Evolutionary conservation across 2,888 invertebrate genomes (phyloP), one percentile per base, ranked within the genome.

Genomic region (Flexamia atlantica): DNA sequence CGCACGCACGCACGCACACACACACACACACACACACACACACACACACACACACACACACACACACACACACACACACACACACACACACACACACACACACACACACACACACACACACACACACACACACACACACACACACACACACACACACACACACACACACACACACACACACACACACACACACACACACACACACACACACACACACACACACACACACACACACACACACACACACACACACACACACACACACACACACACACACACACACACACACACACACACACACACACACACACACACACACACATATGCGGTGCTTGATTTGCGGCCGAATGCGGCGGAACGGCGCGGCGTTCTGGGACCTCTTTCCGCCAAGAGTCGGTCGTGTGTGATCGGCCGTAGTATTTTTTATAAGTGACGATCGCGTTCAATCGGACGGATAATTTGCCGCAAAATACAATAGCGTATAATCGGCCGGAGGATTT

Each of bases 41-140:
- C 32, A 72, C 32, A 32, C 32, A 72, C 32, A 32, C 72, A 72
- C 72, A 32, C 72, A 72, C 72, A 32, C 72, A 32, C 72, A 32
- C 72, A 32, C 72, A 32, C 72, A 32, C 72, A 32, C 72, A 32
- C 72, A 32, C 72, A 72, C 72, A 72, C 72, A 32, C 72, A 72
- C 72, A 72, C 72, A 72, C 72, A 72, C 72, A 72, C 72, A 72
- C 72, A 72, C 72, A 72, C 72, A 72, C 72, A 72, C 72, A 72
- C 72, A 72, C 72, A 72, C 72, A 72, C 72, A 72, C 72, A 72
- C 72, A 72, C 72, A 72, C 72, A 72, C 32, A 72, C 72, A 72
- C 72, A 72, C 72, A 72, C 72, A 72, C 72, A 72, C 72, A 72
- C 72, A 72, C 72, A 72, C 72, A 72, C 72, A 72, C 72, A 72